A percentile compares a stretch with the other conserved stretches of the same genome.
These are phyloP conservation scores for Pundamilia nyererei DNA, from an alignment of 2,113 vertebrate species.

Conservation along the genomic window DNA sequence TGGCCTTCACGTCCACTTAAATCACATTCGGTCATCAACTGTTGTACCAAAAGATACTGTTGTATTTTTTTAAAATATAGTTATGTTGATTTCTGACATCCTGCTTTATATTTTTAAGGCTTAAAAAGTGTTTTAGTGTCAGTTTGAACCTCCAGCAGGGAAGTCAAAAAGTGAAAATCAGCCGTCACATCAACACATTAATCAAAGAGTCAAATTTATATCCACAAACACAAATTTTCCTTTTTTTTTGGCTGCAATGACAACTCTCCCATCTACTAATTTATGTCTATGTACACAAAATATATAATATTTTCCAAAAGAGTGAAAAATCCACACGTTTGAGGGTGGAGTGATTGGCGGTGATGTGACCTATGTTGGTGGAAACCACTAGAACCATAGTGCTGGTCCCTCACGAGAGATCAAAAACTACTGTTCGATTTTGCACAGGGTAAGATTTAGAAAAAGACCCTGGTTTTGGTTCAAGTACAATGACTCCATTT, in stretches of 20 bases:
- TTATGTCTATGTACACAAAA: accelerated
- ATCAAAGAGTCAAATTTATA: neutral
- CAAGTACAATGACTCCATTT: accelerated
- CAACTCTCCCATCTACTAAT: neutral
- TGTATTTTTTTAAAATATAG: accelerated
- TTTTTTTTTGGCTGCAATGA: neutral
- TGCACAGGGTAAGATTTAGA: neutral
- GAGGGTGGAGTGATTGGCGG: neutral
- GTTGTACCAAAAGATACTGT: neutral
- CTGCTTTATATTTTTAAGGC: neutral
- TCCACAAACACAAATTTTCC: neutral
- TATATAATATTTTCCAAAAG: neutral
- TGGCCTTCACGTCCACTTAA: neutral
- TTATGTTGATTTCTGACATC: neutral
- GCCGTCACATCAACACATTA: neutral
- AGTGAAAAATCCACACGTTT: neutral
- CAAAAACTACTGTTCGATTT: neutral
- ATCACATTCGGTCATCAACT: accelerated
- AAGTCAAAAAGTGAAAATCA: neutral
- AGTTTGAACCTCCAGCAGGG: neutral
- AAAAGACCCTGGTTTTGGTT: neutral
- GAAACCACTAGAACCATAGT: neutral
- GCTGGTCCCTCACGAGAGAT: neutral
- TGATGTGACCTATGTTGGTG: accelerated
- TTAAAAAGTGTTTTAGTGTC: neutral